Base-by-base conservation (phyloP, 2,113 vertebrate species). In the Indicator indicator region DNA sequence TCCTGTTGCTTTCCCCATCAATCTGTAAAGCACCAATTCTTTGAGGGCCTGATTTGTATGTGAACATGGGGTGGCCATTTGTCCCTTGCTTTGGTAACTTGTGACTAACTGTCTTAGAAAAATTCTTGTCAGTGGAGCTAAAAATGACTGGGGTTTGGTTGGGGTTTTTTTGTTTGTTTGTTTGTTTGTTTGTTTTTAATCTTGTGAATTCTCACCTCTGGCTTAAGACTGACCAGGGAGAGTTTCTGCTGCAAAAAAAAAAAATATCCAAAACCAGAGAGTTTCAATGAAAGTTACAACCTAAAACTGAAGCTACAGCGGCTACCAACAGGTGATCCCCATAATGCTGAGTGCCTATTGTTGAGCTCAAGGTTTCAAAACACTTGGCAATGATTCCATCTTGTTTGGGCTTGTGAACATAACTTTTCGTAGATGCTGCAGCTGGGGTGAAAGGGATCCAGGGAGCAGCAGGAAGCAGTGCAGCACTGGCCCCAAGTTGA, bases 391-490 rank as follows among this genome's bases (percentile, higher is more conserved):
- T 4, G 40, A 88, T 91, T 96, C 96, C 96, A 97, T 86, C 36
- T 73, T 92, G 93, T 96, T 95, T 94, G 88, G 91, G 87, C 94
- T 93, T 21, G 42, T 68, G 81, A 95, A 84, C 83, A 95, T 94
- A 94, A 91, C 82, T 85, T 94, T 78, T 80, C 79, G n/a, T 52
- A 89, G 90, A 82, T 89, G 92, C 89, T 3, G 42, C 87, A 96
- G 92, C 94, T 93, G 80, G 86, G 63, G 86, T 93, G 95, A 94
- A 96, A 93, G 89, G 75, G 91, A 93, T 96, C 96, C 94, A 96
- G 94, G 62, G 78, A 88, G 68, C 3, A 0, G 14, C 6, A 36
- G 63, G 81, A 92, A 88, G 90, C 9, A 0, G 82, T 3, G 3
- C 65, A 90, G 86, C 83, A 73, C 59, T 13, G 7, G 93, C 78